phyloP scores from a whole-genome alignment of 2,797 vertebrate species.

The Poeciliopsis turneri region DNA sequence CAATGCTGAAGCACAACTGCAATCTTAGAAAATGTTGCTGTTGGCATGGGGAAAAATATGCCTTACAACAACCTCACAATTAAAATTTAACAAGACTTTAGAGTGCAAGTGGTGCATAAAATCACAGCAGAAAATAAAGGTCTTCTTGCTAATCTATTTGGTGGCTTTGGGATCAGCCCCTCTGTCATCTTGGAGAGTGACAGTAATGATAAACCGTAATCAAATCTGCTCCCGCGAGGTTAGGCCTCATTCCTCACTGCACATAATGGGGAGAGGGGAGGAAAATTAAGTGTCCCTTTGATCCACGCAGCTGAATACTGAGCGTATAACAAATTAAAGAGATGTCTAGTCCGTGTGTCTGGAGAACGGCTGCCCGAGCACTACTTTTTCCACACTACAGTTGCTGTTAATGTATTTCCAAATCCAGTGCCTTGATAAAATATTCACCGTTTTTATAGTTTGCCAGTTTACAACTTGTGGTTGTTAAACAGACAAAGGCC shows the following conservation, averaged over 20 bases:
- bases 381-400: constrained; percentile 17
- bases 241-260: constrained; percentile 67
- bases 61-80: constrained; percentile 68
- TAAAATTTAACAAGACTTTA: constrained; percentile 67
- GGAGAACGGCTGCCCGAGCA: constrained; percentile 60
- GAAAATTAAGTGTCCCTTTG: constrained; percentile 79
- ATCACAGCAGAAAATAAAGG: constrained; percentile 69
- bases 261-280: constrained; percentile 70
- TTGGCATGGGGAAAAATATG: constrained; percentile 50
- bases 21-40: constrained; percentile 36
- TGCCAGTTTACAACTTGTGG: neutral
- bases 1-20: constrained; percentile 2
- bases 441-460: neutral
- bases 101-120: constrained; percentile 67
- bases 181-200: constrained; percentile 67
- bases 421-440: neutral
- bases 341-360: constrained; percentile 66
- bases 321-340: constrained; percentile 75
- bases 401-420: neutral
- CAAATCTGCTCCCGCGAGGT: constrained; percentile 69
- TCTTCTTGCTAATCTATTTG: constrained; percentile 69
- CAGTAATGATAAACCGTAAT: constrained; percentile 79
- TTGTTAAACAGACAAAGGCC: neutral
- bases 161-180: constrained; percentile 58
- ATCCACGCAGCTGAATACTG: constrained; percentile 72